A percentile compares a stretch with the other conserved stretches of the same genome.
Conservation (phyloP, 2,888 invertebrate genomes). For the Lissocephala sabroskyi region DNA sequence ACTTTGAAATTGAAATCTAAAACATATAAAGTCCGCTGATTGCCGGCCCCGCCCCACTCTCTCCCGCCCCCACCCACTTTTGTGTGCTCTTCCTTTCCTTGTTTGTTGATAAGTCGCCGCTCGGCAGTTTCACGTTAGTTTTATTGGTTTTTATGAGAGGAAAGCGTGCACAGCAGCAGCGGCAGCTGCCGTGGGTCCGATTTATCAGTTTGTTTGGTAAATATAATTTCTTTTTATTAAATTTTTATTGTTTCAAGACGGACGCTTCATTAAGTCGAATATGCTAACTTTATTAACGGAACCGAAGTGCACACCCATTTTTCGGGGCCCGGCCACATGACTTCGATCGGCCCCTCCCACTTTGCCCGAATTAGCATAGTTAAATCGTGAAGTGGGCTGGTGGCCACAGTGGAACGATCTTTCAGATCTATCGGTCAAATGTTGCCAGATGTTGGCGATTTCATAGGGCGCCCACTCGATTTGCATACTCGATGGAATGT, state of each 20-base stretch:
- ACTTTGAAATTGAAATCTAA: slow-evolving; percentile 45
- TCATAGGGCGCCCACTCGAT: no score
- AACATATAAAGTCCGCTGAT: slow-evolving; percentile 13
- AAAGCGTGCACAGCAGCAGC: slow-evolving; percentile 18
- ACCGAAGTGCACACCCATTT: slow-evolving; percentile 31
- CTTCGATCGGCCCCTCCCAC: slow-evolving; percentile 6
- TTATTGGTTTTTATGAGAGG: slow-evolving; percentile 20
- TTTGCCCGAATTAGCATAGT: background rate
- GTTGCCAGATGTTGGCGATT: no score
- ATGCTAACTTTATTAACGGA: slow-evolving; percentile 15
- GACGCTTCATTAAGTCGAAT: slow-evolving; percentile 3
- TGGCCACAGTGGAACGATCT: no score
- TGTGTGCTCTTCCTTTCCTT: background rate
- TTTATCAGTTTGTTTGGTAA: no score
- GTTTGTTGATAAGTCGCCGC: slow-evolving; percentile 1
- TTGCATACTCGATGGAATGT: no score
- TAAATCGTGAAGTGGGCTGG: no score
- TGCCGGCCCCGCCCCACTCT: background rate
- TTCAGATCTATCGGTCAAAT: no score
- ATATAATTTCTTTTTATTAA: background rate
- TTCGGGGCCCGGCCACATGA: slow-evolving; percentile 6
- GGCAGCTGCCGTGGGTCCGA: no score
- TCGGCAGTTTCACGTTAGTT: slow-evolving; percentile 1
- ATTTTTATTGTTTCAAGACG: background rate
- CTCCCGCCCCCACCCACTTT: no score